A percentile compares a stretch with the other conserved stretches of the same genome.
Conservation (phyloP, 2,113 vertebrate species). For the Proteles cristata region DNA sequence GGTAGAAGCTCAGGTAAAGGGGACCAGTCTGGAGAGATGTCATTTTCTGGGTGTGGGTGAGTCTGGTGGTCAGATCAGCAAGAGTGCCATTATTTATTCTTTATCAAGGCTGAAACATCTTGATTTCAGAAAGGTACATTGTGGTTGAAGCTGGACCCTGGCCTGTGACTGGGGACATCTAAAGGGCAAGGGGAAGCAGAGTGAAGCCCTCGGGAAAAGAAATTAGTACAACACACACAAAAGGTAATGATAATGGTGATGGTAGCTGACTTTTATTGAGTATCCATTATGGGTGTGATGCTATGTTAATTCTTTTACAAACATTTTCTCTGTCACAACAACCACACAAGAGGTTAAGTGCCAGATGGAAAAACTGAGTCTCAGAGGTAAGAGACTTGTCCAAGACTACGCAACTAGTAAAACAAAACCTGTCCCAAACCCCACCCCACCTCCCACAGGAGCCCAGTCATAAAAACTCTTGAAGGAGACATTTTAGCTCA, state of each 20-base stretch:
- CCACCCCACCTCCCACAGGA: background rate
- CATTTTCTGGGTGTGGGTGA: background rate
- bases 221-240: background rate
- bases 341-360: background rate
- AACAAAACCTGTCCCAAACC: background rate
- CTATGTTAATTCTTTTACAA: conserved; percentile 2
- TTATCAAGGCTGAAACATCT: background rate
- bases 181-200: background rate
- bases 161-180: background rate
- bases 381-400: background rate
- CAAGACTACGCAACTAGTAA: background rate
- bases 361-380: background rate
- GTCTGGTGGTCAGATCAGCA: background rate
- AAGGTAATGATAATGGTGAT: background rate
- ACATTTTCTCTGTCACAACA: conserved; percentile 15
- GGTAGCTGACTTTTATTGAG: background rate
- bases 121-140: background rate
- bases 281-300: background rate
- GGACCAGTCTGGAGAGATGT: background rate
- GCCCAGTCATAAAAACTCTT: background rate
- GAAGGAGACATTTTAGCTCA: background rate
- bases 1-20: background rate
- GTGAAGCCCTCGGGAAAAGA: background rate
- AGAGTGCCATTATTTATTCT: background rate
- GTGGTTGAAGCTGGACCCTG: background rate